Evolutionary conservation across 2,888 invertebrate species (phyloP).

Genomic region (Andrena minutula): DNA sequence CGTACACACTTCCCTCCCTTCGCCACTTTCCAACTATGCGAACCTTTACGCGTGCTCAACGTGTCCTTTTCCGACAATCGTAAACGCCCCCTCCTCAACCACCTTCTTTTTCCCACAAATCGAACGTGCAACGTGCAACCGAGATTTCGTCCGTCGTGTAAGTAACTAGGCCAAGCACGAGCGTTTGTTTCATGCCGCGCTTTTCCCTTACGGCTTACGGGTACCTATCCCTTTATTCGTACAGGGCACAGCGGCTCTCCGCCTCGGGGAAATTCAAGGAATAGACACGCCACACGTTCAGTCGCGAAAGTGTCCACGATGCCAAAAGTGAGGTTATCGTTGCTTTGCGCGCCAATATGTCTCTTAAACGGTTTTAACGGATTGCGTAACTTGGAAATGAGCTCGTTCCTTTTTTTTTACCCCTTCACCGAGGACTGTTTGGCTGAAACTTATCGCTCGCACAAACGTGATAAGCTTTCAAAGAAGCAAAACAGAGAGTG

Average conservation of each 20-base stretch:
- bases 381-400: slow-evolving; percentile 55
- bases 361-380: slow-evolving; percentile 40
- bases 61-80: slow-evolving; percentile 30
- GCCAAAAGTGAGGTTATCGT: slow-evolving; percentile 72
- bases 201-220: background rate
- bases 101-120: slow-evolving; percentile 34
- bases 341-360: slow-evolving; percentile 55
- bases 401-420: slow-evolving; percentile 10
- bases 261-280: background rate
- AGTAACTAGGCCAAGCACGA: background rate
- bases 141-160: background rate
- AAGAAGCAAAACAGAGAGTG: too few relatives aligned
- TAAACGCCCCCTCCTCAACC: slow-evolving; percentile 55
- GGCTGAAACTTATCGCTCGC: background rate
- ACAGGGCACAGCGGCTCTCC: too few relatives aligned
- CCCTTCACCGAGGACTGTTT: background rate
- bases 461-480: background rate
- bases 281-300: background rate
- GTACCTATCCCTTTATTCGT: background rate
- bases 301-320: background rate
- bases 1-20: slow-evolving; percentile 18
- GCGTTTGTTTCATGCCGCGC: background rate
- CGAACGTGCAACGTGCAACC: slow-evolving; percentile 4
- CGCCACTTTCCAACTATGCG: background rate
- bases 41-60: slow-evolving; percentile 11